Evolutionary conservation across 2,888 invertebrate species (phyloP), one percentile per base, ranked within the genome.

Genomic region (Folsomia manolachei): DNA sequence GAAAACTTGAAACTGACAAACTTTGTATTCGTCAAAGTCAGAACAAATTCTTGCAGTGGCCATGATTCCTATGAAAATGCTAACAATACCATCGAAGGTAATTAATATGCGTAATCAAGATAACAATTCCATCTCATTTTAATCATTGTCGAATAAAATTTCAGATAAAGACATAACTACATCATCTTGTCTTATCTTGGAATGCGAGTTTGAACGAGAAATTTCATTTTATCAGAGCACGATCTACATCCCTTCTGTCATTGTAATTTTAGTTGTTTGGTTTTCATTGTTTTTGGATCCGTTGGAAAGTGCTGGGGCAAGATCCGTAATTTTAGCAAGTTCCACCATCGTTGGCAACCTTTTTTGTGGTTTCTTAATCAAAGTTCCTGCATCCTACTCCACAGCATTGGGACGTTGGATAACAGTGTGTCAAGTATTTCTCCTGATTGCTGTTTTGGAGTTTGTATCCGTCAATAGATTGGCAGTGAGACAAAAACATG

Each of bases 201-300:
- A 83, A 60, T 82, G 86, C 67, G 80, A 82, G 62, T 81, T 86
- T 64, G 81, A 83, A 51, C 82, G 86, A 14, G 83, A 84, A 76
- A 84, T 85, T 76, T 82, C 83, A 71, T 85, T 84, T 78, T 86
- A 86, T 80, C 82, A 86, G 60, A 82, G 86, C 4, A 85, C 85
- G 79, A 82, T 85, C 75, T 86, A 85, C 81, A 83, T 86, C 65
- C 86, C 86, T 1, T 84, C 84, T 70, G 81, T 81, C 52, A 83
- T 83, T 82, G 75, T 83, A 24, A 82, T 83, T n/a, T 82, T 82
- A 14, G 81, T 82, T 18, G 76, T 82, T 7, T 83, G 81, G 79
- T 78, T 82, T 53, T 72, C 76, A 56, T 80, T 80, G 71, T 80
- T 80, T 75, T 60, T 82, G 53, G 76, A 78, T n/a, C 56, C 56